Percentiles rank a stretch among this genome's conserved stretches.
Evolutionary conservation across 92 coral and sea anemone species (phyloP).

Genomic region (Zoanthus gigantus): DNA sequence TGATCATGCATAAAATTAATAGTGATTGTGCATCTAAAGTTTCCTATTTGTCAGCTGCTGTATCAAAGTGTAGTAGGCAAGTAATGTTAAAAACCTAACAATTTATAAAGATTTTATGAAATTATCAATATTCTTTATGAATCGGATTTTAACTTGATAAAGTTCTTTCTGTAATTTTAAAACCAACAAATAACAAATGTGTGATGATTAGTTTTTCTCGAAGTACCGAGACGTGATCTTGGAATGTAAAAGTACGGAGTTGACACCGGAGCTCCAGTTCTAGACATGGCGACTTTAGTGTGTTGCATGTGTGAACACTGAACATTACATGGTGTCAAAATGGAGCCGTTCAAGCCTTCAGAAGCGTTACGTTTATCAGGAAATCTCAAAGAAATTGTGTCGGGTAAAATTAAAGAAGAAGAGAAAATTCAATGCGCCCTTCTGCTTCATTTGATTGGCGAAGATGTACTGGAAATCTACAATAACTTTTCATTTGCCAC

Average conservation of each 20-base stretch:
- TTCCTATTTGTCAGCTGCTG: too few relatives aligned
- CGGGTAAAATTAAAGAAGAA: conserved; percentile 18
- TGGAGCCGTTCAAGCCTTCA: conserved; percentile 28
- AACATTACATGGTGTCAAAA: conserved; percentile 49
- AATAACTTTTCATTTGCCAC: conserved; percentile 40
- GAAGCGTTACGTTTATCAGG: conserved; percentile 20
- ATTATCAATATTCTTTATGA: too few relatives aligned
- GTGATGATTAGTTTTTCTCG: too few relatives aligned
- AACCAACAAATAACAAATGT: too few relatives aligned
- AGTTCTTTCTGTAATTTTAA: too few relatives aligned
- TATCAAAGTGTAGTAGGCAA: too few relatives aligned
- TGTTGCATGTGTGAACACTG: background rate
- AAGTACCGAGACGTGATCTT: too few relatives aligned
- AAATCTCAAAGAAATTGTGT: conserved; percentile 27
- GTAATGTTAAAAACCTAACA: too few relatives aligned
- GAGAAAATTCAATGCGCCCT: conserved; percentile 36
- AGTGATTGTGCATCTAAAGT: too few relatives aligned
- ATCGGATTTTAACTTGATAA: too few relatives aligned
- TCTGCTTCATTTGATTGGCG: conserved; percentile 34
- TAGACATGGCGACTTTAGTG: background rate
- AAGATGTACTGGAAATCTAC: conserved; percentile 46
- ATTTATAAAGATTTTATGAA: too few relatives aligned
- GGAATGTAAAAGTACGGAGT: background rate
- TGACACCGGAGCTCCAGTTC: background rate
- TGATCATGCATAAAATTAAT: too few relatives aligned